Conservation (phyloP, 2,888 invertebrate genomes). For the Plebejus melissa region DNA sequence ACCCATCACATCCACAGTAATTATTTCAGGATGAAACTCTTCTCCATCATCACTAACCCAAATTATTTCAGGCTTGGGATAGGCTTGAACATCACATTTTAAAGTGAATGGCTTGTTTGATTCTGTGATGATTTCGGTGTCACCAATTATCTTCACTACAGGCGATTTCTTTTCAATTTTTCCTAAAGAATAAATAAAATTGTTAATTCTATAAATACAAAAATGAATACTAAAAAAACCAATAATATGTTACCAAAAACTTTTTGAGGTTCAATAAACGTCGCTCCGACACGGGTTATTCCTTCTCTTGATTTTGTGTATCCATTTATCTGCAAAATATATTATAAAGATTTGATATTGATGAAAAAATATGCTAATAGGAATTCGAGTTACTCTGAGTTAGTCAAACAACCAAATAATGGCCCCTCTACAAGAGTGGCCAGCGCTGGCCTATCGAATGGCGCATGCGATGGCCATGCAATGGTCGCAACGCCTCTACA, state of each 20-base stretch:
- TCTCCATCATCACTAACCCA: slow-evolving; percentile 45
- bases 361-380: background rate
- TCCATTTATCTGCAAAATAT: slow-evolving; percentile 32
- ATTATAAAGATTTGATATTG: background rate
- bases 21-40: slow-evolving; percentile 29
- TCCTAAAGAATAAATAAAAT: slow-evolving; percentile 35
- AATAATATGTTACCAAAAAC: background rate
- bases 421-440: no score
- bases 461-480: no score
- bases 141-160: slow-evolving; percentile 41
- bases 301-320: slow-evolving; percentile 30
- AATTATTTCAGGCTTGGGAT: slow-evolving; percentile 48
- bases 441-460: no score
- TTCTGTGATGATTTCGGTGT: slow-evolving; percentile 36
- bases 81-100: slow-evolving; percentile 50
- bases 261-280: slow-evolving; percentile 33
- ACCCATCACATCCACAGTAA: slow-evolving; percentile 29
- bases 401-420: background rate
- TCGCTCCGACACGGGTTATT: slow-evolving; percentile 31
- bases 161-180: slow-evolving; percentile 39
- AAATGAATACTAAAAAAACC: background rate
- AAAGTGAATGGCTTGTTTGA: slow-evolving; percentile 43
- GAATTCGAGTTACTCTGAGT: background rate
- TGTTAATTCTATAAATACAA: background rate
- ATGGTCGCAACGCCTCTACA: no score